These are phyloP conservation scores for Cnemophilus loriae DNA, from an alignment of 2,113 vertebrate species.

Conservation along the genomic window DNA sequence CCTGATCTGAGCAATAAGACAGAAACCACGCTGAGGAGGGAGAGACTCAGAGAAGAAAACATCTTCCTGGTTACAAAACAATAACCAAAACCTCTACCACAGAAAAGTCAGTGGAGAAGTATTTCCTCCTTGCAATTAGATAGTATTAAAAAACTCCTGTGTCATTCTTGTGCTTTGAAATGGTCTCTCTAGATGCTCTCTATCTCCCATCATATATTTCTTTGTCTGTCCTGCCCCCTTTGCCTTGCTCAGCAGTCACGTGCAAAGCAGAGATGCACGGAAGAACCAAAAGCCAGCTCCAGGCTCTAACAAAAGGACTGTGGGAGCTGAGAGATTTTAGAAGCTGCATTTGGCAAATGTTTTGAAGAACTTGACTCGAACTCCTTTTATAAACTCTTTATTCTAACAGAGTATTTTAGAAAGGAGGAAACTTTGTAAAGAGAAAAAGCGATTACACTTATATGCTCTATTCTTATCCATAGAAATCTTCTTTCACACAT, in stretches of 20 bases:
- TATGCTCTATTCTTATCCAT: neutral
- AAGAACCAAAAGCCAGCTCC: neutral
- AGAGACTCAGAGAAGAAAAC: neutral
- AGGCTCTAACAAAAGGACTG: neutral
- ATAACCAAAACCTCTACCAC: neutral
- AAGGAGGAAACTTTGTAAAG: neutral
- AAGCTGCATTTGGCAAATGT: neutral
- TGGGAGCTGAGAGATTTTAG: neutral
- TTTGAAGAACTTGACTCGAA: neutral
- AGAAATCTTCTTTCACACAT: neutral
- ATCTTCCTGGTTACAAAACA: neutral
- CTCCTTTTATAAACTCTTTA: neutral
- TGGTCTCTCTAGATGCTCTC: neutral
- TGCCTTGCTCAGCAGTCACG: neutral
- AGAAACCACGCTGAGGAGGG: neutral
- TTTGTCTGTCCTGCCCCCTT: neutral
- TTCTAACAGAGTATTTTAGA: neutral
- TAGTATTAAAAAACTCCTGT: neutral
- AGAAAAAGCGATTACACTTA: neutral
- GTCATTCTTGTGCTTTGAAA: neutral
- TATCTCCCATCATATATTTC: neutral
- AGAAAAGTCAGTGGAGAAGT: neutral
- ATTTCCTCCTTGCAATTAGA: neutral
- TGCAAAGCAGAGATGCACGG: neutral
- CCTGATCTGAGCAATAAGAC: neutral